Base-by-base conservation (phyloP, 2,888 invertebrate species). In the Macroteleia sp. region DNA sequence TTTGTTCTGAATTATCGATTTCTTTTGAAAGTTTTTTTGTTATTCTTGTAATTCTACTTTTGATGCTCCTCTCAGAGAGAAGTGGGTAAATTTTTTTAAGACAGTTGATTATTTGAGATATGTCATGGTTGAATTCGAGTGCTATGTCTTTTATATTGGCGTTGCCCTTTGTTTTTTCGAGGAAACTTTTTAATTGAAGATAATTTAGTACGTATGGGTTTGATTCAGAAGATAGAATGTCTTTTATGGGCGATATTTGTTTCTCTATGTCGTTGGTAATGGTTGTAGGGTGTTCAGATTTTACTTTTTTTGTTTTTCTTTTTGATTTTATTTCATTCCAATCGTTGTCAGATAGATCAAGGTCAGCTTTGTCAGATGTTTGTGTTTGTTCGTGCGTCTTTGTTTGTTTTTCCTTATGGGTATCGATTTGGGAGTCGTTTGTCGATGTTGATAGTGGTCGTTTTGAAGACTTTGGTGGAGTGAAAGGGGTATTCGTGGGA, bases 151-250 rank as follows among this genome's bases (percentile, higher is more conserved):
- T 22, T 12, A 44, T 17, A 22, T 44, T 44, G 4, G 20, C 12
- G 42, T 44, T 44, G 3, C 22, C 22, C 8, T 44, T 44, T 1
- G 22, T 44, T 44, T 44, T 48, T 16, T 48, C 30, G 9, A 48
- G 16, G 10, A 48, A 30, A 12, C 48, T 48, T 48, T 48, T 48
- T 9, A 48, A n/a, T n/a, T 48, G 48, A 10, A 48, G 8, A 10
- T 30, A 30, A 17, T 48, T 48, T 10, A 48, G n/a, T 3, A 12
- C 10, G 30, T 48, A n/a, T 8, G 28, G 28, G 17, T 48, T 48
- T 3, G 16, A 9, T 30, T 28, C 48, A 10, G 48, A 10, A 3
- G 46, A 46, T 25, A 48, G 30, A 16, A 30, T 48, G 5, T 48
- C 48, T 30, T 30, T 28, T n/a, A 48, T 16, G 1, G 48, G 48